Conservation (phyloP, 2,888 invertebrate genomes). For the Chrysolina haemoptera region DNA sequence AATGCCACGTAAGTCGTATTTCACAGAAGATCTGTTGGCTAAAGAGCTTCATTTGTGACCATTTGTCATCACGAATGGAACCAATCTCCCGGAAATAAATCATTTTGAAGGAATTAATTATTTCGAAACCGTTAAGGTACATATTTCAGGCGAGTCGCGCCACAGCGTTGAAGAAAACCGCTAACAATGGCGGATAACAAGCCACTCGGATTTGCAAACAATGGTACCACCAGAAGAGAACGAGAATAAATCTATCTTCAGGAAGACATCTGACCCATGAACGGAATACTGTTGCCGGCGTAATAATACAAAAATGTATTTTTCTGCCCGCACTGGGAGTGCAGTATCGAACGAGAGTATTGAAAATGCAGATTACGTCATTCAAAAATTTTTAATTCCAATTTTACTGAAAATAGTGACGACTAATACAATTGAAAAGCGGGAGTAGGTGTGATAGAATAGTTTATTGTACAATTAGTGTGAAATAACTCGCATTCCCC, state of each 20-base stretch:
- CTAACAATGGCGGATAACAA: conserved; percentile 67
- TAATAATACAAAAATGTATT: conserved; percentile 52
- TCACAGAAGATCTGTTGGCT: not conserved
- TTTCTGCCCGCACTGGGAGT: conserved; percentile 32
- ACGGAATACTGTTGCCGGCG: conserved; percentile 58
- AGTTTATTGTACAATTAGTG: too few species aligned
- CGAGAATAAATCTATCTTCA: conserved; percentile 63
- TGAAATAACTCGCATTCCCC: too few species aligned
- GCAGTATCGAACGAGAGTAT: conserved; percentile 8
- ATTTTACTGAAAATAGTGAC: too few species aligned
- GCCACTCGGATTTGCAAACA: conserved; percentile 68
- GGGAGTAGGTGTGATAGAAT: too few species aligned
- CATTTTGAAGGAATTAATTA: conserved; percentile 53
- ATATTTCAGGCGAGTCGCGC: conserved; percentile 59
- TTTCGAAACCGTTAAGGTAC: conserved; percentile 56
- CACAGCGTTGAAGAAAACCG: conserved; percentile 59
- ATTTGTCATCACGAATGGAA: not conserved
- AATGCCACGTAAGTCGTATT: not conserved
- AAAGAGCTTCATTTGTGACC: not conserved
- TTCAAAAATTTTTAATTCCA: too few species aligned
- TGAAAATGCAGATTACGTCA: not conserved
- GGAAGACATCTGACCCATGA: conserved; percentile 62
- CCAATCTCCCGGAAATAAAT: conserved; percentile 41
- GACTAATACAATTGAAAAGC: too few species aligned
- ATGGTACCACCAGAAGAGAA: conserved; percentile 64